phyloP scores from a whole-genome alignment of 2,888 invertebrate species.

The Gryllus longicercus region DNA sequence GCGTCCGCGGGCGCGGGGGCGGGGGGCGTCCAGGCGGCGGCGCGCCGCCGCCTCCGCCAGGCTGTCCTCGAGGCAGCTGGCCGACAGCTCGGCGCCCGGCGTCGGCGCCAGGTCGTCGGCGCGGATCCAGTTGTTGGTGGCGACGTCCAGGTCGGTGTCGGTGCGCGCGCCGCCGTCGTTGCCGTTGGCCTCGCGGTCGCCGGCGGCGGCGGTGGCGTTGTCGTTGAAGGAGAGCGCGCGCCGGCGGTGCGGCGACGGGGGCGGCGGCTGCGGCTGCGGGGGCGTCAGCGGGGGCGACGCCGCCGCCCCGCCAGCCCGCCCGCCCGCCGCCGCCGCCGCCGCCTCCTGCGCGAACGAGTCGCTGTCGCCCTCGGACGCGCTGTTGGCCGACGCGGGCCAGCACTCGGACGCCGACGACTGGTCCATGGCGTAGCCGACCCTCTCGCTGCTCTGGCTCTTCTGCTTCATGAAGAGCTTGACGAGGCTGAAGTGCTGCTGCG shows the following conservation, averaged over 20 bases:
- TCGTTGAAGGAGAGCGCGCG: neutral
- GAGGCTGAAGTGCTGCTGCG: conserved; percentile 46
- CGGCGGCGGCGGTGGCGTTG: neutral
- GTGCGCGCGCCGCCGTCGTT: neutral
- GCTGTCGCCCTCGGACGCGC: conserved; percentile 40
- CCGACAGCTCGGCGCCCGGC: conserved; percentile 37
- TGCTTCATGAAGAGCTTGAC: conserved; percentile 88
- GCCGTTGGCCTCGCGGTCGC: neutral
- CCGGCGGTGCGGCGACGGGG: neutral
- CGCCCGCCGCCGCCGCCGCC: neutral
- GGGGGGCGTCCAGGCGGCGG: neutral
- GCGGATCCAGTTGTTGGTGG: conserved; percentile 44
- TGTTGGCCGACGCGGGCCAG: conserved; percentile 57
- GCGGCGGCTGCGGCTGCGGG: neutral
- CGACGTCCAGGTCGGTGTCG: conserved; percentile 26
- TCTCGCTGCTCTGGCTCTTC: conserved; percentile 77
- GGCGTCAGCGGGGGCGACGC: conserved; percentile 36
- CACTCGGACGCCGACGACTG: conserved; percentile 70
- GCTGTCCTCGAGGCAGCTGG: conserved; percentile 46
- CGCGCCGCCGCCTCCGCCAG: conserved; percentile 45
- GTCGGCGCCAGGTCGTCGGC: conserved; percentile 33
- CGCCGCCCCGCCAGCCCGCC: conserved; percentile 38
- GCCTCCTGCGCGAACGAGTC: conserved; percentile 38
- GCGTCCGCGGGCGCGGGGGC: neutral
- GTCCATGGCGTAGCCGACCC: conserved; percentile 67